A percentile compares a stretch with the other conserved stretches of the same genome.
Evolutionary conservation across 2,888 invertebrate species (phyloP).

Genomic region (Tortrix viridana): DNA sequence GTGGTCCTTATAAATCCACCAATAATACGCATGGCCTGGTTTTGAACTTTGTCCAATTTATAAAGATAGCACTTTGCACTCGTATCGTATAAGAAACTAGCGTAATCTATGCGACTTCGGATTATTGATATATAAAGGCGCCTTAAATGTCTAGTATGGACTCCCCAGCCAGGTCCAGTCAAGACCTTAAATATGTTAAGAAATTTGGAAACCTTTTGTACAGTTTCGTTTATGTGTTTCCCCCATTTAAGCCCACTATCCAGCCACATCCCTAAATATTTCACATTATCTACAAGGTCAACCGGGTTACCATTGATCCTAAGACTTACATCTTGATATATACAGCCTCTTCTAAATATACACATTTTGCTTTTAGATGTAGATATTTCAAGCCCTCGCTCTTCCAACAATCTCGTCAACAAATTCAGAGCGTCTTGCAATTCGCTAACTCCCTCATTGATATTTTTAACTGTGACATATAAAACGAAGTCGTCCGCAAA

Average conservation of each 20-base stretch:
- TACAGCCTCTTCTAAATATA: constrained; percentile 38
- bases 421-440: constrained; percentile 30
- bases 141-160: constrained; percentile 30
- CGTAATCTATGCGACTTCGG: constrained; percentile 31
- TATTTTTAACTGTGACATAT: constrained; percentile 33
- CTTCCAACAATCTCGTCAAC: constrained; percentile 15
- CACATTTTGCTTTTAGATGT: constrained; percentile 38
- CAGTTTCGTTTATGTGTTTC: constrained; percentile 37
- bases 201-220: constrained; percentile 25
- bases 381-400: constrained; percentile 38
- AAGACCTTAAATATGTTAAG: constrained; percentile 36
- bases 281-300: constrained; percentile 20
- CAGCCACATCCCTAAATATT: constrained; percentile 39
- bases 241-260: constrained; percentile 36
- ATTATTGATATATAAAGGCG: constrained; percentile 30
- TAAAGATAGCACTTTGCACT: background rate
- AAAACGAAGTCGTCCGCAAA: constrained; percentile 47
- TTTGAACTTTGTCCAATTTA: constrained; percentile 22
- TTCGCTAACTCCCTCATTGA: background rate
- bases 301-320: constrained; percentile 13
- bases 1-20: constrained; percentile 10
- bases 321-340: background rate
- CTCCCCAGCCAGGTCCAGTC: constrained; percentile 36
- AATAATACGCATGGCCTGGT: constrained; percentile 4
- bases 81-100: constrained; percentile 5